A percentile compares a stretch with the other conserved stretches of the same genome.
phyloP scores from a whole-genome alignment of 35 echinoderm and acorn worm species.

The Ophiothrix spiculata region DNA sequence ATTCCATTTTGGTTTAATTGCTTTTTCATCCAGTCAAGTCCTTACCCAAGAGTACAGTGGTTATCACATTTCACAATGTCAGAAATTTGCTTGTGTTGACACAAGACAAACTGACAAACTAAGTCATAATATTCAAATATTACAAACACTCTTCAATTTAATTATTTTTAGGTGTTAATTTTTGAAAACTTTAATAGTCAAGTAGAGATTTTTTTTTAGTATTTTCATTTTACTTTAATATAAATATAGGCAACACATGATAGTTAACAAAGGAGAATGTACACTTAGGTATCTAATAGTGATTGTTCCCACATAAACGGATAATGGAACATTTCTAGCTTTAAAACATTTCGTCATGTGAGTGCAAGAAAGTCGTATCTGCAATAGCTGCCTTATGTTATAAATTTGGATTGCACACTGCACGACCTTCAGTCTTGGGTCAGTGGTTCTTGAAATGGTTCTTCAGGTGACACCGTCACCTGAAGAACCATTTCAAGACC shows the following conservation, averaged over 20 bases:
- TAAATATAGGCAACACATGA: conserved; percentile 7
- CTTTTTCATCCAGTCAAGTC: too few relatives aligned
- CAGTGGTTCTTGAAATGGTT: too few relatives aligned
- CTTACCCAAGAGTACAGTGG: too few relatives aligned
- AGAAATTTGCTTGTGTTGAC: not conserved
- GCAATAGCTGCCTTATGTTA: too few relatives aligned
- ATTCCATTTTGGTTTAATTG: too few relatives aligned
- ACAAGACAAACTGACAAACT: conserved; percentile 1
- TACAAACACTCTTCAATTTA: conserved; percentile 1
- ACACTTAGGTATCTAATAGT: not conserved
- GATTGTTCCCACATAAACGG: not conserved
- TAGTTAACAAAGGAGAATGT: not conserved
- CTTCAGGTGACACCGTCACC: too few relatives aligned
- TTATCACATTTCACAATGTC: too few relatives aligned
- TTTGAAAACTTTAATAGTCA: not conserved
- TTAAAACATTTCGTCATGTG: not conserved
- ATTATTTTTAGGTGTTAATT: not conserved
- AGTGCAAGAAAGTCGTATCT: too few relatives aligned
- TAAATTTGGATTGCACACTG: too few relatives aligned
- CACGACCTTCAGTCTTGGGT: too few relatives aligned
- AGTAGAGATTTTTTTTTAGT: conserved; percentile 4
- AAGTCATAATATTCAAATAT: not conserved
- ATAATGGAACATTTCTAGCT: not conserved
- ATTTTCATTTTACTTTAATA: not conserved
- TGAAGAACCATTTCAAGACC: too few relatives aligned